Evolutionary conservation across 2,113 vertebrate species (phyloP).

Genomic region (Paramormyrops kingsleyae): DNA sequence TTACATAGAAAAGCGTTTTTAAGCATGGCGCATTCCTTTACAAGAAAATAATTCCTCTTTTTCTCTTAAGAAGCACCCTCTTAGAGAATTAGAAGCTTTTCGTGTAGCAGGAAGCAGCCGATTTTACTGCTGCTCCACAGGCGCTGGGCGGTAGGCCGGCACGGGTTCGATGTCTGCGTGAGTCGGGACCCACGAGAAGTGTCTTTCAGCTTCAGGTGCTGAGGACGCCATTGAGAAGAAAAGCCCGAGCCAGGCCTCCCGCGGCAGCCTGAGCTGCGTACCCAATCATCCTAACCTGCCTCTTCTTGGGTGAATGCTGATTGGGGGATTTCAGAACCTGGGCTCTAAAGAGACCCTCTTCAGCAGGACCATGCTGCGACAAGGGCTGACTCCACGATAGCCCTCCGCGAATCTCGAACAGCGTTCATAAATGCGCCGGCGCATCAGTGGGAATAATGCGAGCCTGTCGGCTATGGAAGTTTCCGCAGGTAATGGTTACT

Average conservation of each 20-base stretch:
- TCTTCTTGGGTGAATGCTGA: conserved; percentile 22
- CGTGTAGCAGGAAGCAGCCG: background rate
- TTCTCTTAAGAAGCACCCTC: background rate
- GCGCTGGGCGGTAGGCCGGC: background rate
- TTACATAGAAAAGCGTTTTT: background rate
- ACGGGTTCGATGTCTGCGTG: background rate
- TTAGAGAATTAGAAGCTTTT: background rate
- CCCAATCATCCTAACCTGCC: conserved; percentile 17
- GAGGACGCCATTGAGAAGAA: conserved; percentile 52
- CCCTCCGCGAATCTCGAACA: background rate
- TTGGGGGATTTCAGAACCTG: conserved; percentile 8
- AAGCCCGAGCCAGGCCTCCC: conserved; percentile 1
- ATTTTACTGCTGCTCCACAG: conserved; percentile 16
- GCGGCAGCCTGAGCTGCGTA: background rate
- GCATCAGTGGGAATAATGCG: background rate
- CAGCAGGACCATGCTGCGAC: background rate
- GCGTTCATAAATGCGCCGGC: background rate
- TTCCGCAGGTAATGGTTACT: background rate
- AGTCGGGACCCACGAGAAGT: background rate
- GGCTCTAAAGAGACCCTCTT: conserved; percentile 37
- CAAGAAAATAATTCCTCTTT: background rate
- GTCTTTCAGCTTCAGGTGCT: conserved; percentile 40
- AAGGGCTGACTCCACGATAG: background rate
- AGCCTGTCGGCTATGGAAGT: background rate
- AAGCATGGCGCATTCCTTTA: background rate